Evolutionary conservation across 2,888 invertebrate species (phyloP), one percentile per base, ranked within the genome.

Genomic region (Rhaphigaster nebulosa): DNA sequence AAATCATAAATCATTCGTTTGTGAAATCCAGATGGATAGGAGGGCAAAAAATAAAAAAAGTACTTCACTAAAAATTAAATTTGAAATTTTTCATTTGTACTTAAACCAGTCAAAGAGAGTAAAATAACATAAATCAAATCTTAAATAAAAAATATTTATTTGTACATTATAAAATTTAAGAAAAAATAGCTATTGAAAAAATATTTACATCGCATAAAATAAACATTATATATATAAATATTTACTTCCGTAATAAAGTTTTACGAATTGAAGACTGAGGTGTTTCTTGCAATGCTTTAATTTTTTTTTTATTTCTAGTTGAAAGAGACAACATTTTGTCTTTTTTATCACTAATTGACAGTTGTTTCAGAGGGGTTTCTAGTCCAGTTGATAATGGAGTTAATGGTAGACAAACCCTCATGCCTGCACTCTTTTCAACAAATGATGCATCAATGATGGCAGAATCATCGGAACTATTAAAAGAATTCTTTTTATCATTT

Each of bases 301-400:
- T 12, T 87, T 87, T 87, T 54, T 50, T 52, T 76, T 65, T 89
- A 70, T 76, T 89, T 70, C 52, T 89, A 29, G 89, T 89, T 20
- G 89, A 89, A 70, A 89, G 70, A 50, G 89, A 23, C 4, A 65
- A 50, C 6, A 89, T 15, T 52, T 45, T 84, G 3, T 84, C 84
- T 50, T 89, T 89, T 50, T 76, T 89, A n/a, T 70, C 89, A 89
- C 52, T 52, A 26, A 89, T 41, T 38, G 89, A 76, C 6, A 89
- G 52, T 34, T 89, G 70, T 50, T 89, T 89, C 23, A 89, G 45
- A n/a, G 89, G 65, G n/a, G 60, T 50, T 76, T 89, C 89, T 13
- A 89, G 76, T 18, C 45, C 84, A 45, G 84, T 84, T 5, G 88
- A 45, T n/a, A 34, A n/a, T 18, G 76, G 89, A 18, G 89, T 52